A percentile compares a stretch with the other conserved stretches of the same genome.
Conservation (phyloP, 2,888 invertebrate species). For the Pinctada fucata region DNA sequence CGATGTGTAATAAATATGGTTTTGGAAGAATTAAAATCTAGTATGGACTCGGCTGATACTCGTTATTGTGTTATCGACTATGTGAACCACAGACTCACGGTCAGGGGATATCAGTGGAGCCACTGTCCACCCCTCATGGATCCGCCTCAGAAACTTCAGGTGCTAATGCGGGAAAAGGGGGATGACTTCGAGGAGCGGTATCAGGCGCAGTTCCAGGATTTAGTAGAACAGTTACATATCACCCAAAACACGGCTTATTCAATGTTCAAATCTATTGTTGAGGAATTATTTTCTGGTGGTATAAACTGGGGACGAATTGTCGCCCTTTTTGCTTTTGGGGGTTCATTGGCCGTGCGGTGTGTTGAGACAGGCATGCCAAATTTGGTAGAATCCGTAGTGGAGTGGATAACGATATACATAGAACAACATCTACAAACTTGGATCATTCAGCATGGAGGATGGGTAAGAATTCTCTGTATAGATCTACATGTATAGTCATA, state of each 20-base stretch:
- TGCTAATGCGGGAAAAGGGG: conserved; percentile 63
- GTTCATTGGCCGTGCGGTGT: conserved; percentile 71
- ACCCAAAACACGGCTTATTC: conserved; percentile 67
- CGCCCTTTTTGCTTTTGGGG: conserved; percentile 76
- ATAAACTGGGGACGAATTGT: conserved; percentile 76
- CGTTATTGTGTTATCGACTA: conserved; percentile 60
- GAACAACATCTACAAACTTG: conserved; percentile 70
- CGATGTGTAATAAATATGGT: not conserved
- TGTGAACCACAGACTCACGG: conserved; percentile 57
- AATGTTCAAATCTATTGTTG: conserved; percentile 73
- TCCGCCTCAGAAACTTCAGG: conserved; percentile 48
- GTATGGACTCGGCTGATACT: conserved; percentile 53
- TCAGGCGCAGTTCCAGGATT: conserved; percentile 63
- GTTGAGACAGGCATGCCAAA: conserved; percentile 66
- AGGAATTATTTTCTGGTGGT: conserved; percentile 75
- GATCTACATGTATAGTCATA: too few species aligned
- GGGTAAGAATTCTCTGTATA: conserved; percentile 63
- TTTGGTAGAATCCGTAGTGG: conserved; percentile 72
- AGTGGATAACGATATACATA: conserved; percentile 73
- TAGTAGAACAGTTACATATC: conserved; percentile 69
- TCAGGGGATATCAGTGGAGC: conserved; percentile 80
- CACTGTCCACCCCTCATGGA: conserved; percentile 71
- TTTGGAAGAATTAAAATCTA: not conserved
- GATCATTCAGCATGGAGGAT: conserved; percentile 74
- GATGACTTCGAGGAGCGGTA: conserved; percentile 71